Base-by-base conservation (phyloP, 2,797 vertebrate genomes). In the Pipistrellus kuhlii region DNA sequence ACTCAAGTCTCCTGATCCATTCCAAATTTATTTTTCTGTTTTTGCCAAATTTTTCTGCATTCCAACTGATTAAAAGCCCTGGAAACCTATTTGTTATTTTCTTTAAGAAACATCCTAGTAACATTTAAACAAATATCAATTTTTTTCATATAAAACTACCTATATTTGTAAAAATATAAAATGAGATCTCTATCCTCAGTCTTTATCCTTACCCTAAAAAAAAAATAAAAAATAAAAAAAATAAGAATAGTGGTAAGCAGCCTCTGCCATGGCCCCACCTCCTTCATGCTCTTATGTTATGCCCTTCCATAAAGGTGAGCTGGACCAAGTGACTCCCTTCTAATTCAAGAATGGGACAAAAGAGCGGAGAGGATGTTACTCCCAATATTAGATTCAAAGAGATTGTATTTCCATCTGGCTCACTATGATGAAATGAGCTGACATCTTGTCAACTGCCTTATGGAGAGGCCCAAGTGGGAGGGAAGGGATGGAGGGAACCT, bases 61-160 rank as follows among this genome's bases (percentile, higher is more conserved):
- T 81, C 18, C 21, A 88, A 76, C 32, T 90, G 32, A 84, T 27
- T 8, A 80, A 89, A 83, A 75, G 25, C 4, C 20, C 83, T 85
- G 17, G 72, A 95, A 94, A 23, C 8, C 6, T 59, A 71, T 76
- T 64, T 78, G 17, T 87, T 12, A 55, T 35, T 88, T 77, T 78
- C 32, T 69, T 20, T 71, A 85, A 92, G 69, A 88, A 90, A 93
- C 32, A 80, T 25, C 15, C 15, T 91, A 57, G 64, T 6, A 5
- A 25, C 41, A 64, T 69, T 76, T 93, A 90, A 89, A 57, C 27
- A 84, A 85, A 27, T 1, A 77, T 18, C 64, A 35, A 27, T 14
- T n/a, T 32, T 21, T 21, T 30, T 86, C 20, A 30, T 35, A 7
- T 64, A 30, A 78, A 92, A 71, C 6, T 48, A 32, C 32, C 46